Evolutionary conservation across 2,113 vertebrate genomes (phyloP), one percentile per base, ranked within the genome.

Genomic region (Myotis brandtii): DNA sequence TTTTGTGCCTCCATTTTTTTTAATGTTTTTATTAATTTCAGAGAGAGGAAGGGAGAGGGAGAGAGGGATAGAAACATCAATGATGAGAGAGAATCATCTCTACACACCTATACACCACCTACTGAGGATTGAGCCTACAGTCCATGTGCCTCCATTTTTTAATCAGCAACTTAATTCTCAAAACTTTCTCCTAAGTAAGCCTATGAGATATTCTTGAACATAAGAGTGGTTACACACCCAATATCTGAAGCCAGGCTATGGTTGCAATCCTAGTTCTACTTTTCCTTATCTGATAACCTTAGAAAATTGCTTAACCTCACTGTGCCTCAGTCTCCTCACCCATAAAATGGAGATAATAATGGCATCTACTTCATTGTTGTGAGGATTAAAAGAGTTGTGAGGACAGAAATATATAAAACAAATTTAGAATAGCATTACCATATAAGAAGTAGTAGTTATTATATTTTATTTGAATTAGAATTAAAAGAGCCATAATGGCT

Each of bases 401-500:
- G 43, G 43, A 7, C 43, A 43, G 43, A 43, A 43, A 43, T 43
- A 43, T 43, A 43, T 43, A 43, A 46, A 79, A 67, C 48, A 87
- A 73, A 76, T n/a, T 89, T 85, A 89, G 67, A 64, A 30, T 43
- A 48, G 11, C n/a, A 30, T 16, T 76, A 90, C 13, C 52, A 67
- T 54, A 32, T 40, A 86, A 87, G 48, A 77, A 94, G 37, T 17
- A 50, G 21, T 14, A 30, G 12, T 70, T 84, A 88, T 56, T 90
- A 54, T 76, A 76, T 48, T 64, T 32, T 17, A 77, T 77, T 90
- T 93, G 30, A 77, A 90, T 80, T 90, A 91, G 34, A 76, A 91
- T 85, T 50, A 80, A 86, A 75, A 95, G 40, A 62, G 23, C 32
- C 70, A 43, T 14, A 48, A 52, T 80, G 18, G 4, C n/a, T 79